Conservation (phyloP, 37 sponge, comb jelly and placozoan genomes). For the Haliclona indistincta region DNA sequence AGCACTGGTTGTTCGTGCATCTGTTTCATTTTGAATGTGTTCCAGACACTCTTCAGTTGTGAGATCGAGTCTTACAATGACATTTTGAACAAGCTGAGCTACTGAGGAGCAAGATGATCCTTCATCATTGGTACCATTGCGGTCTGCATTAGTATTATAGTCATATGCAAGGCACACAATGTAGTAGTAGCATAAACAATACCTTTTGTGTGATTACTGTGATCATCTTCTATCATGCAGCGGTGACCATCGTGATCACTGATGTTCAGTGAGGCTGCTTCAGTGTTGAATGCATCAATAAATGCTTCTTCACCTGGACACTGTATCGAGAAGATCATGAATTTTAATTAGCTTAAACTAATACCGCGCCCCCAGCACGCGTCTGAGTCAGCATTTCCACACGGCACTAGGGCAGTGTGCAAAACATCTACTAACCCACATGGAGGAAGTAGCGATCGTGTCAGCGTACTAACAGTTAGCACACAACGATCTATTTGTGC, state of each 20-base stretch:
- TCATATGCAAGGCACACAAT: neutral
- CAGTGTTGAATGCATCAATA: neutral
- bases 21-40: neutral
- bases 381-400: too few species aligned
- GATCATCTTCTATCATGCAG: neutral
- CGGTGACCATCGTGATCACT: neutral
- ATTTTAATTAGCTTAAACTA: too few species aligned
- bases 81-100: neutral
- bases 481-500: too few species aligned
- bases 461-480: too few species aligned
- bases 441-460: too few species aligned
- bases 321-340: too few species aligned
- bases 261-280: neutral
- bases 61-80: neutral
- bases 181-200: neutral
- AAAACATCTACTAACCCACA: too few species aligned
- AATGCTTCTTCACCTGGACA: neutral
- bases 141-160: too few species aligned
- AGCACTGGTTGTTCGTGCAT: neutral
- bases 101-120: neutral
- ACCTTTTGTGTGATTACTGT: neutral
- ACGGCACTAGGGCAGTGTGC: too few species aligned
- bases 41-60: slow-evolving; percentile 4
- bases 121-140: too few species aligned
- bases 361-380: too few species aligned